Conservation (phyloP, 23 tunicate genomes). For the Diplosoma virens region DNA sequence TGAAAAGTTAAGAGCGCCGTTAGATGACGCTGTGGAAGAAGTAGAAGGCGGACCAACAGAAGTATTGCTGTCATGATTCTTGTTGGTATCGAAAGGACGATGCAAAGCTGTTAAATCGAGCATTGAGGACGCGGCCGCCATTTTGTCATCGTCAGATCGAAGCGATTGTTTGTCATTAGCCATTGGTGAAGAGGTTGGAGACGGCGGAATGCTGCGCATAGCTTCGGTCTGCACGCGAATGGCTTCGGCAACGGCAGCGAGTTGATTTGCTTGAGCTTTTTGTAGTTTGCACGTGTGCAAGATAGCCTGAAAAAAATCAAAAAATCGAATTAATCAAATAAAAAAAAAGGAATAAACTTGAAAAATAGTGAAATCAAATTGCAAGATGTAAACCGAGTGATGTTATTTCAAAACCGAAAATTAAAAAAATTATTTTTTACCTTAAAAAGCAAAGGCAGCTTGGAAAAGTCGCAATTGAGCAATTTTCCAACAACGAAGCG, state of each 20-base stretch:
- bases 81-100: background rate
- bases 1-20: background rate
- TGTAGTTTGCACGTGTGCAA: conserved; percentile 79
- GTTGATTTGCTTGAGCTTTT: conserved; percentile 43
- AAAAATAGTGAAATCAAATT: background rate
- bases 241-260: conserved; percentile 5
- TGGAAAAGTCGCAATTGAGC: conserved; percentile 63
- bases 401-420: background rate
- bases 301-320: conserved; percentile 67
- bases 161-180: background rate
- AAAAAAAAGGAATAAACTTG: background rate
- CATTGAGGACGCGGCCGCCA: conserved; percentile 66
- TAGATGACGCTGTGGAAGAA: conserved; percentile 41
- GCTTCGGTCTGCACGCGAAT: background rate
- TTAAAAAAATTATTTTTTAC: conserved; percentile 10
- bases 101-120: conserved; percentile 32
- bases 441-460: conserved; percentile 77
- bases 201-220: conserved; percentile 29
- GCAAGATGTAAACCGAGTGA: background rate
- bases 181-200: conserved; percentile 42
- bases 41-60: conserved; percentile 57
- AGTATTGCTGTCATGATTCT: conserved; percentile 11
- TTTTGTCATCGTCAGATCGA: conserved; percentile 45
- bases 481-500: conserved; percentile 62
- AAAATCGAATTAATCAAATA: too few relatives aligned